A percentile compares a stretch with the other conserved stretches of the same genome.
Conservation (phyloP, 1,140 invertebrate species). For the Atta colombica region DNA sequence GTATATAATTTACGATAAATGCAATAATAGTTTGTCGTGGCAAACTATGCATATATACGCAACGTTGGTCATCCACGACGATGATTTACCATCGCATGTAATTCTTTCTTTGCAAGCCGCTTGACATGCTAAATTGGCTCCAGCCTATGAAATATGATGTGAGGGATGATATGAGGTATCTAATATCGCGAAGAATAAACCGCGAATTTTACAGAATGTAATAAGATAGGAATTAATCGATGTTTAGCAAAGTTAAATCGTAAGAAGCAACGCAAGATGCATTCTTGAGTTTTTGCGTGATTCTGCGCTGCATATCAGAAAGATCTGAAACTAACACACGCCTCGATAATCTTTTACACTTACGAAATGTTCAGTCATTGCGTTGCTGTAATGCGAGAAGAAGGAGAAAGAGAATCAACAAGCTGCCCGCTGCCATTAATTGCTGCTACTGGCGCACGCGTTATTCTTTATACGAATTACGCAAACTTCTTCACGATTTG, state of each 20-base stretch:
- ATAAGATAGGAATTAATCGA: conserved; percentile 27
- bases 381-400: conserved; percentile 42
- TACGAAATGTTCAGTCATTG: conserved; percentile 60
- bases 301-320: not conserved
- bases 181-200: conserved; percentile 24
- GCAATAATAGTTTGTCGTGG: conserved; percentile 9
- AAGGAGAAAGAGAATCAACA: conserved; percentile 43
- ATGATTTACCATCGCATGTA: conserved; percentile 43
- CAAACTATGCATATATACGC: not conserved
- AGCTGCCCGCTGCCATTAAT: conserved; percentile 61
- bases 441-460: conserved; percentile 68
- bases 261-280: not conserved
- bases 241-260: conserved; percentile 11
- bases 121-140: conserved; percentile 25
- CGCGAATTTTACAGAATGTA: conserved; percentile 32
- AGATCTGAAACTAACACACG: conserved; percentile 31
- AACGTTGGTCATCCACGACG: not conserved
- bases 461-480: conserved; percentile 73
- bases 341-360: conserved; percentile 51
- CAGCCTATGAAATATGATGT: conserved; percentile 36
- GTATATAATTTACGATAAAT: conserved; percentile 19
- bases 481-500: conserved; percentile 67
- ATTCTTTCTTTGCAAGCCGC: not conserved
- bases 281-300: conserved; percentile 15
- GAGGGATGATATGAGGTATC: conserved; percentile 18